These are phyloP conservation scores for Nephrotoma guestfalica DNA, from an alignment of 2,888 invertebrate species.

Conservation along the genomic window DNA sequence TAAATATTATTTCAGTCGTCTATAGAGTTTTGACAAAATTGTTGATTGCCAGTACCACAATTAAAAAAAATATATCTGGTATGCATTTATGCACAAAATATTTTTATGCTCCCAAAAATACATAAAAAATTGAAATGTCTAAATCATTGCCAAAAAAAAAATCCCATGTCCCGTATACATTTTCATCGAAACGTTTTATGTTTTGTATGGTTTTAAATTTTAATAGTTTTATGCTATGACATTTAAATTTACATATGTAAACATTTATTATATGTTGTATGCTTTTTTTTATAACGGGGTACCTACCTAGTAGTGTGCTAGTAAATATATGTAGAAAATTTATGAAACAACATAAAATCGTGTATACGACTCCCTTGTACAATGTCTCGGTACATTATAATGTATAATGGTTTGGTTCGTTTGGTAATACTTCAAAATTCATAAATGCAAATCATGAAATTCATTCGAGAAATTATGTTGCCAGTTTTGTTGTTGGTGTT, in stretches of 20 bases:
- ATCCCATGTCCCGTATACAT: not conserved
- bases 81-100: not conserved
- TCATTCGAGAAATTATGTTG: not conserved
- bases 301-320: not conserved
- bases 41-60: not conserved
- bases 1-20: too few species aligned
- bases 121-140: not conserved
- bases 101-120: not conserved
- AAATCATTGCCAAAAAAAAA: not conserved
- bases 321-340: not conserved
- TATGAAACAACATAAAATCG: not conserved
- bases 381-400: not conserved
- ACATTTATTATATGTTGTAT: not conserved
- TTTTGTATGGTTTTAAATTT: not conserved
- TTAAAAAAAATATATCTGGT: not conserved
- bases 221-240: not conserved
- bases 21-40: not conserved
- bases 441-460: not conserved
- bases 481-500: not conserved
- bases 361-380: not conserved
- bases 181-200: not conserved
- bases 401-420: not conserved
- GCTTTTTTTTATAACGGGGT: not conserved
- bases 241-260: not conserved
- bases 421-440: not conserved